Evolutionary conservation across 2,888 invertebrate genomes (phyloP).

Genomic region (Ypsolopha scabrella): DNA sequence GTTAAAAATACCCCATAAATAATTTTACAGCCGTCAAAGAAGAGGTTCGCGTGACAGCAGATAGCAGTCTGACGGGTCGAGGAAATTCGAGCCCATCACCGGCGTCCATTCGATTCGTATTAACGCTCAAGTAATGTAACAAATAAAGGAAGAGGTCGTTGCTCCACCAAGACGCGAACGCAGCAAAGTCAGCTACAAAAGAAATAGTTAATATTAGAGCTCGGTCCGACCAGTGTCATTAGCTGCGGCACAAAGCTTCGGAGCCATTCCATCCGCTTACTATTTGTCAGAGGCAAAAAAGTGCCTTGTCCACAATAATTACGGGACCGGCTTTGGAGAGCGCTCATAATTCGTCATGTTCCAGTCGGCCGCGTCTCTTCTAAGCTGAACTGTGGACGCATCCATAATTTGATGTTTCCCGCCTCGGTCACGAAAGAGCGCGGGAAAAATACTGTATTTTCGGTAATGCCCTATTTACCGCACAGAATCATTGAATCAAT

Average conservation of each 20-base stretch:
- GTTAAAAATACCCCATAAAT: constrained; percentile 29
- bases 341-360: constrained; percentile 68
- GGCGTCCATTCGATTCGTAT: constrained; percentile 60
- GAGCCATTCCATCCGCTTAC: constrained; percentile 62
- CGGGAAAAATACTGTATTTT: constrained; percentile 27
- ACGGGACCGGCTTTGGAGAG: constrained; percentile 63
- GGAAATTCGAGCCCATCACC: constrained; percentile 58
- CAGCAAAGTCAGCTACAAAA: constrained; percentile 55
- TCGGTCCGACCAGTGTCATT: constrained; percentile 58
- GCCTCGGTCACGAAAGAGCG: constrained; percentile 40
- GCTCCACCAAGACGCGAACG: constrained; percentile 45
- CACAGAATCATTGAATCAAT: not conserved
- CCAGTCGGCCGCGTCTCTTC: constrained; percentile 61
- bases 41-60: constrained; percentile 51
- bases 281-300: constrained; percentile 68
- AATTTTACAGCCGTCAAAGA: constrained; percentile 47
- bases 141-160: constrained; percentile 59
- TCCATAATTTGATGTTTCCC: constrained; percentile 66
- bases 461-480: not conserved
- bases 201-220: constrained; percentile 67
- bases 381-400: constrained; percentile 33
- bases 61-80: constrained; percentile 37
- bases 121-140: constrained; percentile 61
- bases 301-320: constrained; percentile 69
- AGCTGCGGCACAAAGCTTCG: constrained; percentile 62